Base-by-base conservation (phyloP, 2,797 vertebrate genomes). In the Enteromius thamalakanensis region DNA sequence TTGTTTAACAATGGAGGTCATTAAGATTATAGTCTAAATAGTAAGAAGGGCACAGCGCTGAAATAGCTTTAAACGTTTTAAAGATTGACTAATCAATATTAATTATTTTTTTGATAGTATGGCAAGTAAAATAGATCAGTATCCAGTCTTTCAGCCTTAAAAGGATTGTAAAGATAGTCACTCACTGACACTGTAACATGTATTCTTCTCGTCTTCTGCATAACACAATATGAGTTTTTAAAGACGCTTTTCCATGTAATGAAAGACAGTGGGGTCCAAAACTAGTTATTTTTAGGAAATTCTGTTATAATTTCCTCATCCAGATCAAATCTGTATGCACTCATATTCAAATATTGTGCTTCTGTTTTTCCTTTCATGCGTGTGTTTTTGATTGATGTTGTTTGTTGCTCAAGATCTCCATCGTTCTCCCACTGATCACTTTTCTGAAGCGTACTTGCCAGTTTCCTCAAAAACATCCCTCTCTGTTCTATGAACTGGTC, bases 401-500 rank as follows among this genome's bases (percentile, higher is more conserved):
- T 75, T 76, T 76, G 34, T 76, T 58, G 21, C 32, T 58, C 21
- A 58, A 76, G 21, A 42, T 58, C 72, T 23, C 5, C 71, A 74
- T 37, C 6, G 3, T 78, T 65, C 11, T 78, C 23, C 45, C 37
- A 47, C 26, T 51, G 76, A 65, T 40, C 53, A 7, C 21, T 6
- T 26, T 69, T 42, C 65, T 75, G 23, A 45, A 42, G 2, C 37
- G 53, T 42, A 2, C 19, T 42, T 49, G 51, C 40, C 75, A 29
- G 34, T 62, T 78, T 78, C 40, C 51, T 62, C 29, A 45, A 83
- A 83, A 76, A 76, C 81, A 69, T 32, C 8, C 1, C 40, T 75
- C 29, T 65, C 15, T 23, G 23, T 70, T 83, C 29, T 29, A 34
- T 26, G 40, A 70, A 64, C 51, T 37, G 65, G 29, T 82, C 71